phyloP scores from a whole-genome alignment of 1,140 invertebrate species.

The Bombus consobrinus region DNA sequence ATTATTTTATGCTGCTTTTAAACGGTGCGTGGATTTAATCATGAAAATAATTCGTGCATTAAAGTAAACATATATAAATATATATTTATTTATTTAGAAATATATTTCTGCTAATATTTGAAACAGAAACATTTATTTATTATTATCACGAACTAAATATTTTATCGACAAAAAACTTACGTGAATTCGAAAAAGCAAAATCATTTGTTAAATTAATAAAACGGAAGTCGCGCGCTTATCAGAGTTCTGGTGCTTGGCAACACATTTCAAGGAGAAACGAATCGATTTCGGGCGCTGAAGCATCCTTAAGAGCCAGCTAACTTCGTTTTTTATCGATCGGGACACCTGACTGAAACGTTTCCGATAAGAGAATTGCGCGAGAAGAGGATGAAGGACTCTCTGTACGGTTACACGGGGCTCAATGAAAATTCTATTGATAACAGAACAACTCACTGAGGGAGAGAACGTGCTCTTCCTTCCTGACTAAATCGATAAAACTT shows the following conservation, averaged over 20 bases:
- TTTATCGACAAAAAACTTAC: background rate
- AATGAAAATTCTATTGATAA: conserved; percentile 53
- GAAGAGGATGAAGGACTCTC: conserved; percentile 20
- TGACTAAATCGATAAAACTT: conserved; percentile 33
- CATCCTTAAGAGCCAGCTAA: background rate
- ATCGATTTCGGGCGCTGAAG: conserved; percentile 12
- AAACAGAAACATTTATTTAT: too few species aligned
- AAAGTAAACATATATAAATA: too few species aligned
- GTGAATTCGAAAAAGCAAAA: background rate
- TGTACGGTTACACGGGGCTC: conserved; percentile 21
- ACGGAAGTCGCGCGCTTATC: background rate
- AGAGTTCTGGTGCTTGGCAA: background rate
- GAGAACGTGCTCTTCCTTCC: conserved; percentile 5
- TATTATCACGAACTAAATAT: background rate
- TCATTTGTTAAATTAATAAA: conserved; percentile 1
- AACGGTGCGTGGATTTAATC: background rate
- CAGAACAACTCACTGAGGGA: conserved; percentile 26
- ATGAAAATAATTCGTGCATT: too few species aligned
- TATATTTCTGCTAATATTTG: too few species aligned
- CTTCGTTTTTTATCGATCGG: conserved; percentile 31
- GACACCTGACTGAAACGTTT: background rate
- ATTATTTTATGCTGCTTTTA: background rate
- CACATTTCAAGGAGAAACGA: conserved; percentile 5
- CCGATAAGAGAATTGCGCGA: conserved; percentile 27
- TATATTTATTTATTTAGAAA: too few species aligned